Percentiles rank a stretch among this genome's conserved stretches.
Evolutionary conservation across 92 coral and sea anemone species (phyloP).

Genomic region (Epizoanthus illoricatus): DNA sequence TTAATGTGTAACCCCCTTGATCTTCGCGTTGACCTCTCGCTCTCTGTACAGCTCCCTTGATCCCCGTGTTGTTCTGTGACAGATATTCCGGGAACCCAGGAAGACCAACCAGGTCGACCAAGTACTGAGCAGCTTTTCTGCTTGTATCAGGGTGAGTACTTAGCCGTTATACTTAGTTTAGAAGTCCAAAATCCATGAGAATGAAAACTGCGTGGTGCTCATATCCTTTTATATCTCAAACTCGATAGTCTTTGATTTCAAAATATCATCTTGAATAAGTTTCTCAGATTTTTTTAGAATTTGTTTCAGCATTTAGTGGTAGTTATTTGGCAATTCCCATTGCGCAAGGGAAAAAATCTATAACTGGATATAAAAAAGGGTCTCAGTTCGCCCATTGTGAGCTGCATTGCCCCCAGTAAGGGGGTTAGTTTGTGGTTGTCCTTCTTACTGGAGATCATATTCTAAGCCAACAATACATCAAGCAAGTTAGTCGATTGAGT

Average conservation of each 20-base stretch:
- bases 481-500: too few species aligned
- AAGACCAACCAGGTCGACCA: conserved; percentile 82
- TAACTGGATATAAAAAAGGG: too few species aligned
- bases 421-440: too few species aligned
- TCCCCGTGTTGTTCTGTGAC: not conserved
- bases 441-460: too few species aligned
- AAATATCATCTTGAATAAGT: not conserved
- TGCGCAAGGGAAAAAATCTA: too few species aligned
- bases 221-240: too few species aligned
- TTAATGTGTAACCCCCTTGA: not conserved
- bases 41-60: not conserved
- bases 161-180: not conserved
- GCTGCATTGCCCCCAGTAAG: not conserved
- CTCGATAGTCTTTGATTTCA: too few species aligned
- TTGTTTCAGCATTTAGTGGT: not conserved
- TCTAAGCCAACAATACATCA: too few species aligned
- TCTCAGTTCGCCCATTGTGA: too few species aligned
- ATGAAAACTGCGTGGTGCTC: not conserved
- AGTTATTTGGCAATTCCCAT: too few species aligned
- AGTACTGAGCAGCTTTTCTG: conserved; percentile 67
- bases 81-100: conserved; percentile 94
- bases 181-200: not conserved
- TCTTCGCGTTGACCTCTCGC: not conserved
- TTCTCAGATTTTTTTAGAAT: not conserved
- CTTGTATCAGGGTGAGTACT: conserved; percentile 71